Evolutionary conservation across 2,797 vertebrate species (phyloP).

Genomic region (Halcyon smyrnensis): DNA sequence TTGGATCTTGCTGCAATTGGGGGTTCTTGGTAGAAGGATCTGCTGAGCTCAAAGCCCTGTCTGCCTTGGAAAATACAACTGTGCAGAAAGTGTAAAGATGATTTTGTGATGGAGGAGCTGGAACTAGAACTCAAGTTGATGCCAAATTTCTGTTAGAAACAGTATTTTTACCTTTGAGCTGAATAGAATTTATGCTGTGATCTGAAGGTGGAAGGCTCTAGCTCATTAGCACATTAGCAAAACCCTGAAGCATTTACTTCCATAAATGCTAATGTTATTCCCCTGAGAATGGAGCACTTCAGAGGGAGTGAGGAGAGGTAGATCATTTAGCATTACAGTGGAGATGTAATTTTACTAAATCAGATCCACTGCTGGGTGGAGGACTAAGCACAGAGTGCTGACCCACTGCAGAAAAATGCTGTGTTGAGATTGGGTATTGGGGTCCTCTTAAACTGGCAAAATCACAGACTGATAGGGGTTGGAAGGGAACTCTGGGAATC

Average conservation of each 20-base stretch:
- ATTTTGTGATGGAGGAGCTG: neutral
- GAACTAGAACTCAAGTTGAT: neutral
- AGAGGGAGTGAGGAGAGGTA: neutral
- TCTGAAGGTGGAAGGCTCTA: conserved; percentile 34
- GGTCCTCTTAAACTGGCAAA: neutral
- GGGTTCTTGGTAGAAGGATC: neutral
- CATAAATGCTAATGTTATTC: conserved; percentile 17
- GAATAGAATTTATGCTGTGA: conserved; percentile 11
- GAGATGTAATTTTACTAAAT: neutral
- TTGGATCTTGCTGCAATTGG: neutral
- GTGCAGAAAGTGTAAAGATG: neutral
- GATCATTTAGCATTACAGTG: neutral
- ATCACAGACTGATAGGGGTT: neutral
- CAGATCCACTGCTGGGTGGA: neutral
- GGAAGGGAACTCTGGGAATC: neutral
- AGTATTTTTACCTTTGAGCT: conserved; percentile 17
- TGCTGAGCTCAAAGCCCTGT: neutral
- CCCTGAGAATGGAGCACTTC: neutral
- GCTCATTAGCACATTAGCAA: conserved; percentile 49
- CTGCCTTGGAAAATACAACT: neutral
- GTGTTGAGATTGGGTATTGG: neutral
- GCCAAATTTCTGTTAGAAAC: neutral
- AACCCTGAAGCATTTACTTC: conserved; percentile 26
- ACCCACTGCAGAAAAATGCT: neutral
- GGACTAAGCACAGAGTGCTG: neutral